phyloP scores from a whole-genome alignment of 2,797 vertebrate species.

The Mus minutoides region DNA sequence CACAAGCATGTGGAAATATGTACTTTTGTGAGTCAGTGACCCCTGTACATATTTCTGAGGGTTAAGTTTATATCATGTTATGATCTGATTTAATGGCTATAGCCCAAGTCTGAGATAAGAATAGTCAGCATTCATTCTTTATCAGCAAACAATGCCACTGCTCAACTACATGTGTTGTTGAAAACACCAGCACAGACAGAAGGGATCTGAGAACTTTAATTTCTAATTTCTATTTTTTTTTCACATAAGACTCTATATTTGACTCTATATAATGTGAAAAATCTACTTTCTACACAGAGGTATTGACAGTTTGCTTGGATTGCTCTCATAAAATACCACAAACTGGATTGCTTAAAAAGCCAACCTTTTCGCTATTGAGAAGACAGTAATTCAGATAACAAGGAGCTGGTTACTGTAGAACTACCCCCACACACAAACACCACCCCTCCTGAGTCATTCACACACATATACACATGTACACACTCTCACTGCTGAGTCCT shows the following conservation, averaged over 20 bases:
- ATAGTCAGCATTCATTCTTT: not conserved
- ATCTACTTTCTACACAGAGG: not conserved
- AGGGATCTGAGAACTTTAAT: not conserved
- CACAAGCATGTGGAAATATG: accelerated
- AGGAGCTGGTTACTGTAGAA: not conserved
- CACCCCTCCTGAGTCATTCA: not conserved
- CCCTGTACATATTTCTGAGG: not conserved
- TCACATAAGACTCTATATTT: not conserved
- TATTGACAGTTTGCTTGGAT: not conserved
- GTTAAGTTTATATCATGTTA: not conserved
- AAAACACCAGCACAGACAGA: not conserved
- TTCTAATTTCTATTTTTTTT: not conserved
- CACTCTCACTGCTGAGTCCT: not conserved
- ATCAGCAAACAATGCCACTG: not conserved
- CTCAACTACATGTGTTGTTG: not conserved
- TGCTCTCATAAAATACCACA: not conserved
- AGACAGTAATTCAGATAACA: not conserved
- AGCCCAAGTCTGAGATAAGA: not conserved
- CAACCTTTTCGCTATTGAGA: not conserved
- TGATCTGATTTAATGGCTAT: not conserved
- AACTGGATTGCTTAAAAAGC: not conserved
- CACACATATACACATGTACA: not conserved
- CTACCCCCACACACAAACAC: not conserved
- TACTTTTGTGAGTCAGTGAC: not conserved
- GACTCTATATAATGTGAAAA: not conserved